These are phyloP conservation scores for Penelope pileata DNA, from an alignment of 2,113 vertebrate genomes.

Conservation along the genomic window DNA sequence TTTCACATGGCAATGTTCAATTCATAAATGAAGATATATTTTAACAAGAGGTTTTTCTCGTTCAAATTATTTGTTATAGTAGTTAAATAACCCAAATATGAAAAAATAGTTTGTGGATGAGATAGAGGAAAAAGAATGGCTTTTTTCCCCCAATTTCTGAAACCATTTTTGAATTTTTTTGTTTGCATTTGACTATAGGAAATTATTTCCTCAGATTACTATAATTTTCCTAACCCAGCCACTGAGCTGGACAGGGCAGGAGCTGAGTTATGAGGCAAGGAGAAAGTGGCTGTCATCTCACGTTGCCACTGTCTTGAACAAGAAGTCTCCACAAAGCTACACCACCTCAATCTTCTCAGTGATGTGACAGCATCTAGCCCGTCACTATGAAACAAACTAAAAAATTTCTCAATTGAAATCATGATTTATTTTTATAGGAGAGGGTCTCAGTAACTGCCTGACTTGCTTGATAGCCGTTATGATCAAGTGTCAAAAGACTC, in stretches of 20 bases:
- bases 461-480: not conserved
- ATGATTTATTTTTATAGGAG: not conserved
- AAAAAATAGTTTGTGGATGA: not conserved
- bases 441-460: not conserved
- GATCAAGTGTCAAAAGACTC: not conserved
- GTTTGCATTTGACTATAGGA: not conserved
- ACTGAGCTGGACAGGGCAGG: not conserved
- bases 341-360: not conserved
- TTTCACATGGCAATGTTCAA: not conserved
- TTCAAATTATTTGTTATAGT: not conserved
- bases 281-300: not conserved
- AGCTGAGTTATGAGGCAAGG: not conserved
- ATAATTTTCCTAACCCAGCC: not conserved
- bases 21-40: not conserved
- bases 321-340: not conserved
- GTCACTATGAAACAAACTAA: not conserved
- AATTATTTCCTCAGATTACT: not conserved
- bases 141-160: not conserved
- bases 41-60: not conserved
- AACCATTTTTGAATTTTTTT: not conserved
- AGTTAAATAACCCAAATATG: not conserved
- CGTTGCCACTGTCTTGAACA: not conserved
- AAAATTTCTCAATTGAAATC: not conserved
- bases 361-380: not conserved
- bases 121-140: not conserved